Evolutionary conservation across 2,888 invertebrate genomes (phyloP), one percentile per base, ranked within the genome.

Genomic region (Gryllus longicercus): DNA sequence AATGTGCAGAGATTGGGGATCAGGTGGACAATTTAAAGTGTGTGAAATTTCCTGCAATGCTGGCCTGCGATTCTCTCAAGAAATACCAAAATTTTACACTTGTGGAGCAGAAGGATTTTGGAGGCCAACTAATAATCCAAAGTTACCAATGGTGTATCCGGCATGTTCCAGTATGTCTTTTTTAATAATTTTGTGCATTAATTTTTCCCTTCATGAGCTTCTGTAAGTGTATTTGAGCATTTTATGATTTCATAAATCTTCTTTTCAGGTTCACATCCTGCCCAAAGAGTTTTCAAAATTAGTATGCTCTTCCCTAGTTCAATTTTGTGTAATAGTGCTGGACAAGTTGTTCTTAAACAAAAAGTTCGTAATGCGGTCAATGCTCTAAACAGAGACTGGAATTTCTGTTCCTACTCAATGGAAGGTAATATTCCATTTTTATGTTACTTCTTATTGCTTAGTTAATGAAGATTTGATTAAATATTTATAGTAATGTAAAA

Each of bases 41-140:
- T 98, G 98, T 86, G 96, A 96, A 87, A 96, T 97, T 82, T 90
- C 92, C 78, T 97, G 97, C 85, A 94, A 95, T 83, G 88, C 92
- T 81, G 95, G 96, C n/a, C 88, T 96, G 11, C 90, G 94, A 83
- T 99, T 99, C 89, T 96, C 97, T 0, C 95, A 96, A 86, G 92
- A 93, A 80, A 95, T 97, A n/a, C 97, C 98, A 1, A 94, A 95
- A 84, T 98, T 98, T 90, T 99, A 97, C 87, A 96, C 96, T 1
- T 99, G 99, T 86, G 98, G 97, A n/a, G 95, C 95, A 79, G 98
- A 98, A 91, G 99, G 98, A 75, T 95, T 96, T 88, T 99, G 98
- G 99, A 90, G 97, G 84, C 98, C 98, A 79, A 96, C 95, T 1
- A 89, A 88, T 74, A 93, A 95, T 85, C 95, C 96, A 12, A 91